phyloP scores from a whole-genome alignment of 1,140 invertebrate genomes.

The Contarinia nasturtii region DNA sequence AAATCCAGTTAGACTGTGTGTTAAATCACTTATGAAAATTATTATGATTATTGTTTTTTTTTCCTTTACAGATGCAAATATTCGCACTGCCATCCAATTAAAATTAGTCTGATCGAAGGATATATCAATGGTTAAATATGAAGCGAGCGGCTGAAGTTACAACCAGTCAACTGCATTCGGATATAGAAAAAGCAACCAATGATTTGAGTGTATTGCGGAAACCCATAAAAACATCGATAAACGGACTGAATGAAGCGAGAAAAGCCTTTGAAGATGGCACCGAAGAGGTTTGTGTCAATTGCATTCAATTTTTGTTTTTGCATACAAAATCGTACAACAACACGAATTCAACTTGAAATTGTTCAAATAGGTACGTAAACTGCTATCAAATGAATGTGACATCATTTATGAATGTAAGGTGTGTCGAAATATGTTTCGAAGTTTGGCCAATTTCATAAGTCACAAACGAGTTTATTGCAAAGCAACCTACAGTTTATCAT shows the following conservation, averaged over 20 bases:
- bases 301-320: slow-evolving; percentile 1
- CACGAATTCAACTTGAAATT: slow-evolving; percentile 4
- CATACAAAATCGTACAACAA: slow-evolving; percentile 8
- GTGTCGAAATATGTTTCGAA: slow-evolving; percentile 66
- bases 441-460: slow-evolving; percentile 61
- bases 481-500: slow-evolving; percentile 26
- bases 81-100: too few relatives aligned
- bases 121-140: too few relatives aligned
- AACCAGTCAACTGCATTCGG: neutral
- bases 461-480: slow-evolving; percentile 66
- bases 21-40: too few relatives aligned
- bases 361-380: slow-evolving; percentile 38
- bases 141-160: too few relatives aligned
- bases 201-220: slow-evolving; percentile 39
- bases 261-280: slow-evolving; percentile 37
- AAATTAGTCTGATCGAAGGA: too few relatives aligned
- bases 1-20: too few relatives aligned
- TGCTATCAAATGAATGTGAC: slow-evolving; percentile 61
- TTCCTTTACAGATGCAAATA: too few relatives aligned
- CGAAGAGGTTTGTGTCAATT: slow-evolving; percentile 29
- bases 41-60: too few relatives aligned
- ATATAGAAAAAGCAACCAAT: slow-evolving; percentile 13
- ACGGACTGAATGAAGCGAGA: slow-evolving; percentile 36
- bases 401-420: slow-evolving; percentile 69
- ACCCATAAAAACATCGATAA: slow-evolving; percentile 37